These are phyloP conservation scores for Apis florea DNA, from an alignment of 1,140 invertebrate species.

Conservation along the genomic window DNA sequence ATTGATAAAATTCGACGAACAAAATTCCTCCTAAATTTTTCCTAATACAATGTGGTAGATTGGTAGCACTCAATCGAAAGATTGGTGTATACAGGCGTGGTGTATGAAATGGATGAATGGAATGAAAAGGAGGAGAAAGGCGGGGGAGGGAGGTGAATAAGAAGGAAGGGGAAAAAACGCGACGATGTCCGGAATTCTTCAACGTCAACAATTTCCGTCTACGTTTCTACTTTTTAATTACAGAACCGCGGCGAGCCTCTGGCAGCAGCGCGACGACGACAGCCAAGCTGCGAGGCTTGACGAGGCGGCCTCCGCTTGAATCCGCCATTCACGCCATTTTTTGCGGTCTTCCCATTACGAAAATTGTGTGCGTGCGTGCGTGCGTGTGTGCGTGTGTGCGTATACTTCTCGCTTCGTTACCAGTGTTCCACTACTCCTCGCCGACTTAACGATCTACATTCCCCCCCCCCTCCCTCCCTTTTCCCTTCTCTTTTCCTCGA, in stretches of 20 bases:
- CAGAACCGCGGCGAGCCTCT: slow-evolving; percentile 41
- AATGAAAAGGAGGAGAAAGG: too few relatives aligned
- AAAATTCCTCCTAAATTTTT: too few relatives aligned
- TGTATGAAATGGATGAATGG: not conserved
- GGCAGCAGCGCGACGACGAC: slow-evolving; percentile 26
- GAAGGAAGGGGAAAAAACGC: slow-evolving; percentile 4
- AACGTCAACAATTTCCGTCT: slow-evolving; percentile 70
- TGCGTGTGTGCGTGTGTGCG: too few relatives aligned
- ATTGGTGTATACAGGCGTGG: too few relatives aligned
- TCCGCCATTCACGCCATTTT: slow-evolving; percentile 53
- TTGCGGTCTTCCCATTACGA: slow-evolving; percentile 62
- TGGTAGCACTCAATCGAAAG: too few relatives aligned
- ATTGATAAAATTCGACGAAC: too few relatives aligned
- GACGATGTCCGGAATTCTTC: slow-evolving; percentile 62
- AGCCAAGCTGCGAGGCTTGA: slow-evolving; percentile 38
- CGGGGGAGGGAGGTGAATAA: not conserved
- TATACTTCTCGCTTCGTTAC: slow-evolving; percentile 57
- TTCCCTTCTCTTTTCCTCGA: not conserved
- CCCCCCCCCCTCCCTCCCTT: not conserved
- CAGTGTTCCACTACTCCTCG: slow-evolving; percentile 38
- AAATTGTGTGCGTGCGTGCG: slow-evolving; percentile 53
- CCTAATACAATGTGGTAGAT: too few relatives aligned
- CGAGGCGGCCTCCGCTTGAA: slow-evolving; percentile 29
- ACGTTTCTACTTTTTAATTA: slow-evolving; percentile 72
- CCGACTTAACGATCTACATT: slow-evolving; percentile 48